Conservation (phyloP, 2,888 invertebrate genomes). For the Rugalucina vietnamica region DNA sequence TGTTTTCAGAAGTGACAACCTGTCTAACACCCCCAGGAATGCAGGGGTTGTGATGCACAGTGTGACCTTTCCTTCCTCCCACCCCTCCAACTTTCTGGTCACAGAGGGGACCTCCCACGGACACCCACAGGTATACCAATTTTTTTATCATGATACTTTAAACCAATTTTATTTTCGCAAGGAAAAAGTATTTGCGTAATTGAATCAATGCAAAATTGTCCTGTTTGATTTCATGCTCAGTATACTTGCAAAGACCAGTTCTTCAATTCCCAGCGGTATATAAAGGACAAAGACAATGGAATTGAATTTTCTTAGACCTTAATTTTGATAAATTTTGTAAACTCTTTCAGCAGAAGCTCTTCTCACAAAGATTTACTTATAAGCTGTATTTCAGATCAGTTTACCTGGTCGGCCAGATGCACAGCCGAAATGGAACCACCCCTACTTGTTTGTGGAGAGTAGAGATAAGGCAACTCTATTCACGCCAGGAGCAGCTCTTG, state of each 20-base stretch:
- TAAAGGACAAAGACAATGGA: too few relatives aligned
- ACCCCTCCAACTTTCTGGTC: conserved; percentile 75
- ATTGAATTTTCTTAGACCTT: too few relatives aligned
- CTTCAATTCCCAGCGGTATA: too few relatives aligned
- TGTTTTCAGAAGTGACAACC: conserved; percentile 70
- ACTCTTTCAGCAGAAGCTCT: too few relatives aligned
- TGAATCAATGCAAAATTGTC: too few relatives aligned
- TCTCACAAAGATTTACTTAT: too few relatives aligned
- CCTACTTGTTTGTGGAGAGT: conserved; percentile 77
- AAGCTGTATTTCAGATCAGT: conserved; percentile 71
- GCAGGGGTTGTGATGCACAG: conserved; percentile 77
- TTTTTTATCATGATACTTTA: too few relatives aligned
- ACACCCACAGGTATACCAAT: conserved; percentile 80
- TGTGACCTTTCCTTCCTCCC: conserved; percentile 79
- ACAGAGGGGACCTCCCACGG: conserved; percentile 74
- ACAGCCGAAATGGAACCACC: conserved; percentile 80
- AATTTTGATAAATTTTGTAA: too few relatives aligned
- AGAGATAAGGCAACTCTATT: conserved; percentile 81
- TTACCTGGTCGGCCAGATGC: conserved; percentile 78
- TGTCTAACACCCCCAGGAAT: conserved; percentile 69
- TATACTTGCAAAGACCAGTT: too few relatives aligned
- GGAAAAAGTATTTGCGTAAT: too few relatives aligned
- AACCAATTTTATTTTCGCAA: too few relatives aligned
- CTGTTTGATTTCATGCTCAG: too few relatives aligned
- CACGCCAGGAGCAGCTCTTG: conserved; percentile 80